These are phyloP conservation scores for Oeneis ivallda DNA, from an alignment of 2,888 invertebrate species.

Conservation along the genomic window DNA sequence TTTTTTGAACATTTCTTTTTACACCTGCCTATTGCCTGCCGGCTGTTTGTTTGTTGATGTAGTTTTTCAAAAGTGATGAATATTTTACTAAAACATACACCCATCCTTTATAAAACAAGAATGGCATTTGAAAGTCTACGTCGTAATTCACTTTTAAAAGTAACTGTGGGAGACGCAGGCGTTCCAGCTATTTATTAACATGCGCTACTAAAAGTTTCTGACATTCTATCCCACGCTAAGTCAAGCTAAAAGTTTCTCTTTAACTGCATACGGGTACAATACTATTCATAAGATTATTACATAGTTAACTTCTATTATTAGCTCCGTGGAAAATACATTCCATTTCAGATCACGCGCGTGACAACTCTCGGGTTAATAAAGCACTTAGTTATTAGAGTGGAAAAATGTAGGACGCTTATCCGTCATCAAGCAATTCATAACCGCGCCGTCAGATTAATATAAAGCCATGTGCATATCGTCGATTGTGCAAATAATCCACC, in stretches of 20 bases:
- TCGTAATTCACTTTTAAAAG: conserved; percentile 23
- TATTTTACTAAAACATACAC: background rate
- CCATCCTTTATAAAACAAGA: background rate
- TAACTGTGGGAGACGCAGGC: conserved; percentile 41
- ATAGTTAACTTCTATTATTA: conserved; percentile 4
- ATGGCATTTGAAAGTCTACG: background rate
- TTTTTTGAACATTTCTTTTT: too few species aligned
- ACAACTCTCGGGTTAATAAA: conserved; percentile 17
- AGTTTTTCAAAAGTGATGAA: background rate
- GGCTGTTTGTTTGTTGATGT: too few species aligned
- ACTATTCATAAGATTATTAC: conserved; percentile 3
- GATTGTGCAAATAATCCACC: conserved; percentile 74
- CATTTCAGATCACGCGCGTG: conserved; percentile 20
- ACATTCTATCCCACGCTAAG: conserved; percentile 51
- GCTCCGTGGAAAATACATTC: conserved; percentile 11
- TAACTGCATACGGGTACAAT: conserved; percentile 1
- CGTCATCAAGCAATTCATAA: conserved; percentile 63
- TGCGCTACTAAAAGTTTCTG: conserved; percentile 41
- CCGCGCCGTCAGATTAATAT: conserved; percentile 72
- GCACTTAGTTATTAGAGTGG: conserved; percentile 43
- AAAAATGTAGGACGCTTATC: conserved; percentile 55
- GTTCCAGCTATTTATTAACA: conserved; percentile 47
- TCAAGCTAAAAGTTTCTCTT: conserved; percentile 39
- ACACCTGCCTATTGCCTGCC: too few species aligned
- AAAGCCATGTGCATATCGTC: conserved; percentile 62